Evolutionary conservation across 2,888 invertebrate species (phyloP).

Genomic region (Dryobota labecula): DNA sequence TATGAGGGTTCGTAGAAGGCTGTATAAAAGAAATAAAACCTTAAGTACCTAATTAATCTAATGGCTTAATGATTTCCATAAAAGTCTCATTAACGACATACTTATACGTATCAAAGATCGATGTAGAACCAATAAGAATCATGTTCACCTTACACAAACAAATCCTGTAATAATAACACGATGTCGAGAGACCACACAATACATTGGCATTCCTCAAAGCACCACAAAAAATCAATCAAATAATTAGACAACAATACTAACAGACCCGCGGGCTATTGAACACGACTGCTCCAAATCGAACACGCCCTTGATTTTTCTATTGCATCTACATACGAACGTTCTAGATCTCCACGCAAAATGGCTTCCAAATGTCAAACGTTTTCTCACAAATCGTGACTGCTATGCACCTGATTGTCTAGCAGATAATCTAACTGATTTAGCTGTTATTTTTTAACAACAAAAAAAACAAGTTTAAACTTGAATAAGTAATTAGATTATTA

Average conservation of each 20-base stretch:
- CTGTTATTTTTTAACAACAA: conserved; percentile 12
- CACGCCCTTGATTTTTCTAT: conserved; percentile 66
- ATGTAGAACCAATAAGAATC: conserved; percentile 24
- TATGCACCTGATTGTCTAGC: conserved; percentile 66
- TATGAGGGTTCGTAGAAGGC: conserved; percentile 34
- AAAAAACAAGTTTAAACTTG: conserved; percentile 20
- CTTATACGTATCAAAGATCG: conserved; percentile 19
- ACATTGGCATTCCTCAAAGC: conserved; percentile 27
- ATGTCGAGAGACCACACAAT: conserved; percentile 14
- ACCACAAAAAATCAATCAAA: conserved; percentile 49
- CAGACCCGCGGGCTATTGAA: conserved; percentile 40
- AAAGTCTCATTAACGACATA: conserved; percentile 23
- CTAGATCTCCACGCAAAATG: conserved; percentile 63
- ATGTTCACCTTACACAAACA: conserved; percentile 26
- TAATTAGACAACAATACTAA: conserved; percentile 45
- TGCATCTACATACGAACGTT: conserved; percentile 58
- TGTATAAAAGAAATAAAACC: conserved; percentile 5
- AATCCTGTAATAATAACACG: background rate
- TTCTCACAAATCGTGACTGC: conserved; percentile 67
- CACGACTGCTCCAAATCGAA: conserved; percentile 50
- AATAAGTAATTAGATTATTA: conserved; percentile 43
- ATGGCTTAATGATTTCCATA: conserved; percentile 39
- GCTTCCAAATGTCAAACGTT: conserved; percentile 70
- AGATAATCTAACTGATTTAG: conserved; percentile 62
- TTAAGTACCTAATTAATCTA: conserved; percentile 42